Evolutionary conservation across 2,797 vertebrate species (phyloP), one percentile per base, ranked within the genome.

Genomic region (Myotis planiceps): DNA sequence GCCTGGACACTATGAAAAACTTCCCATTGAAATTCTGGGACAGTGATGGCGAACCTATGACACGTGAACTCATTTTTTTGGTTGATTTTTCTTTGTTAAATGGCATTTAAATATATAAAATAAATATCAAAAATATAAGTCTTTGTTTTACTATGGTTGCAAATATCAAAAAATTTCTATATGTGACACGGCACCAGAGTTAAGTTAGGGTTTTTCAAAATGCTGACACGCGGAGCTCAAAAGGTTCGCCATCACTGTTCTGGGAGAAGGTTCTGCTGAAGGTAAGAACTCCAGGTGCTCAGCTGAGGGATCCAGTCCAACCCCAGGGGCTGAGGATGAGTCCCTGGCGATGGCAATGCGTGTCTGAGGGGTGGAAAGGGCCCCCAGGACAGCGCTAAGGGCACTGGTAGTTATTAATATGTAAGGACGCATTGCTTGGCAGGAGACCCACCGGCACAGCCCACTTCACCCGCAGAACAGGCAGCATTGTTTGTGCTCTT

Each of bases 331-430:
- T 93, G 88, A 84, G 49, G 19, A 63, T 93, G 96, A 96, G 90
- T 96, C 94, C 95, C 27, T 80, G 58, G 83, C 55, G 75, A 55
- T 92, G 68, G 88, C 68, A 51, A 88, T 75, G 69, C 71, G 9
- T 63, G 92, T 81, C 75, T 45, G 82, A 81, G 81, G 88, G 89
- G 69, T 85, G 79, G 87, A 90, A 74, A 96, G 81, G 92, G 81
- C 96, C 94, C 95, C 96, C 79, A 97, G 81, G 78, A 94, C n/a
- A 92, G 81, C n/a, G 81, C 58, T 75, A 83, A 97, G 93, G 92
- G 97, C 96, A 96, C 90, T 85, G 87, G 94, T 90, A 68, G 69
- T 88, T 95, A 94, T 96, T 96, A 97, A 97, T 96, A 97, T 96
- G 97, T 96, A 96, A 97, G 94, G 92, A 94, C 96, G 94, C 78